Conservation (phyloP, 92 coral and sea anemone genomes). For the Epizoanthus fatuus region DNA sequence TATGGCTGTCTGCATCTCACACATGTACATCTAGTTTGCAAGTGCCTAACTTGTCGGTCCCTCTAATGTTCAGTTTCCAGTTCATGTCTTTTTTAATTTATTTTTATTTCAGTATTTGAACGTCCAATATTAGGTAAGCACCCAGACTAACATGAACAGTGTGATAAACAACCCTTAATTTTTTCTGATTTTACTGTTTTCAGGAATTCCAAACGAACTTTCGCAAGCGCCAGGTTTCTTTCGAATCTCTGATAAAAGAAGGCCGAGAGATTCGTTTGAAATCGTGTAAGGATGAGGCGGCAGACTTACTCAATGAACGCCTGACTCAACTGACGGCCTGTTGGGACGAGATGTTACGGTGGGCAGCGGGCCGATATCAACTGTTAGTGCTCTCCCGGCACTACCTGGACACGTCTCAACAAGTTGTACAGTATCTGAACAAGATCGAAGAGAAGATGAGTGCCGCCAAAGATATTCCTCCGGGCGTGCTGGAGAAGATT, state of each 20-base stretch:
- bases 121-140: no score
- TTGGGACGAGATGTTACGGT: conserved; percentile 99
- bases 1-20: no score
- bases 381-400: conserved; percentile 93
- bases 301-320: conserved; percentile 79
- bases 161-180: neutral
- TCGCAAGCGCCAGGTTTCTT: conserved; percentile 81
- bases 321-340: conserved; percentile 90
- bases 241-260: conserved; percentile 92
- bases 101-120: no score
- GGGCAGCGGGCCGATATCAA: conserved; percentile 99
- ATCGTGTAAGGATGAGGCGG: conserved; percentile 87
- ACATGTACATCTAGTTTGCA: no score
- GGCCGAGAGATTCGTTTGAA: conserved; percentile 93
- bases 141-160: neutral
- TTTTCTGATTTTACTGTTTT: neutral
- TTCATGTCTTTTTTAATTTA: no score
- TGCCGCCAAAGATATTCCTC: conserved; percentile 91
- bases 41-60: no score
- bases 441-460: conserved; percentile 95
- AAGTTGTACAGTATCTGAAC: conserved; percentile 91
- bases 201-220: conserved; percentile 94
- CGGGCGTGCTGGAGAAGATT: conserved; percentile 85
- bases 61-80: no score
- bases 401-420: conserved; percentile 88